Conservation (phyloP, 2,797 vertebrate genomes). For the Gambelia wislizenii region DNA sequence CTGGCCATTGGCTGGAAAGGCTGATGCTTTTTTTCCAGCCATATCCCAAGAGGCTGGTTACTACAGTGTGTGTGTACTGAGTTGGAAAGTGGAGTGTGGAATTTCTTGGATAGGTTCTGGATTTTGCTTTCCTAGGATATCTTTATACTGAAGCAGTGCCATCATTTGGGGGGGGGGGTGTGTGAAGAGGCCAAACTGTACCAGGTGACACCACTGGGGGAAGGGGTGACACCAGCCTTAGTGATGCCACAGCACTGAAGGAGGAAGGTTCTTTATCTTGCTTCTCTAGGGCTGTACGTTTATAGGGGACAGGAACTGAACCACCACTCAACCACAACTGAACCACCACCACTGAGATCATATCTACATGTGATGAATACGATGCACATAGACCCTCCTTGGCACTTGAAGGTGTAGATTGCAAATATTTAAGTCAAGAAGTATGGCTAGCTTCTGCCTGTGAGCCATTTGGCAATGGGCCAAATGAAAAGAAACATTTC, state of each 20-base stretch:
- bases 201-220: too few relatives aligned
- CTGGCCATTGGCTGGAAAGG: neutral
- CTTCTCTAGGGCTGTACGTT: neutral
- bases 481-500: neutral
- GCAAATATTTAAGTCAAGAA: neutral
- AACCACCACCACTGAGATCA: too few relatives aligned
- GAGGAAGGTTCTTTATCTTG: neutral
- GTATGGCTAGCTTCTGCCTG: neutral
- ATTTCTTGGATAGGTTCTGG: neutral
- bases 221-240: too few relatives aligned
- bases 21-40: neutral
- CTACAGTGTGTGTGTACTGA: neutral
- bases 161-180: too few relatives aligned
- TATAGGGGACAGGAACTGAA: neutral
- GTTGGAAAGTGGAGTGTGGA: neutral
- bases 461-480: neutral
- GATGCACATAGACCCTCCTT: neutral
- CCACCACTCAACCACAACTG: too few relatives aligned
- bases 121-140: neutral
- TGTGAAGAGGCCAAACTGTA: too few relatives aligned
- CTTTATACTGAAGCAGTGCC: too few relatives aligned
- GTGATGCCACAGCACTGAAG: too few relatives aligned
- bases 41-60: neutral
- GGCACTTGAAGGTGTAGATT: neutral
- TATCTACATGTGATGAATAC: neutral